Evolutionary conservation across 1,140 invertebrate species (phyloP), one percentile per base, ranked within the genome.

Genomic region (Sitobion miscanthi): DNA sequence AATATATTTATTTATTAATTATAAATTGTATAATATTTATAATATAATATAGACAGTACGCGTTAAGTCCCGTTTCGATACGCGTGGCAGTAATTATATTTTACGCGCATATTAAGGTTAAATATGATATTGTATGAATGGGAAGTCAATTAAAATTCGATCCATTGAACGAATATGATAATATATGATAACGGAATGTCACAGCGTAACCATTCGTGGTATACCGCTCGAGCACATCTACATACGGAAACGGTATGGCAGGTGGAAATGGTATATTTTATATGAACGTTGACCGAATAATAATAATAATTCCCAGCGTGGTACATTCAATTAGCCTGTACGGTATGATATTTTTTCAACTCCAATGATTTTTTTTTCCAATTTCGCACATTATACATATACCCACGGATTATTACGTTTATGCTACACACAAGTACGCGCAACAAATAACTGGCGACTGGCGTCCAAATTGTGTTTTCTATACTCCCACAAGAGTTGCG

Each of bases 101-200:
- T 30, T 86, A 47, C 42, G 23, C 8, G 38, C 42, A 77, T 35
- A 86, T 30, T 86, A 86, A 45, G 85, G 45, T 49, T 86, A 54
- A 52, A 9, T 52, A 52, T 52, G 14, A 52, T 52, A 52, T 54
- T 6, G n/a, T n/a, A 86, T 86, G 83, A 86, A 86, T 86, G 45
- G 85, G 45, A 86, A 86, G 45, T 86, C 85, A 47, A 86, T 86
- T 86, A 86, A 45, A 86, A 86, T 86, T 86, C 85, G 45, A 86
- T 86, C 30, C 85, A 86, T 86, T 86, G 85, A 86, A 45, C 62
- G 30, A 30, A 77, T n/a, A 77, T 77, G n/a, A 77, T 77, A 77
- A n/a, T 3, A 21, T 77, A 14, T 38, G 38, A 47, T 47, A 47
- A 47, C 45, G 85, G 85, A 86, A 86, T 86, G 45, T 86, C 42